These are phyloP conservation scores for Lypha dubia DNA, from an alignment of 2,888 invertebrate genomes.

Conservation along the genomic window DNA sequence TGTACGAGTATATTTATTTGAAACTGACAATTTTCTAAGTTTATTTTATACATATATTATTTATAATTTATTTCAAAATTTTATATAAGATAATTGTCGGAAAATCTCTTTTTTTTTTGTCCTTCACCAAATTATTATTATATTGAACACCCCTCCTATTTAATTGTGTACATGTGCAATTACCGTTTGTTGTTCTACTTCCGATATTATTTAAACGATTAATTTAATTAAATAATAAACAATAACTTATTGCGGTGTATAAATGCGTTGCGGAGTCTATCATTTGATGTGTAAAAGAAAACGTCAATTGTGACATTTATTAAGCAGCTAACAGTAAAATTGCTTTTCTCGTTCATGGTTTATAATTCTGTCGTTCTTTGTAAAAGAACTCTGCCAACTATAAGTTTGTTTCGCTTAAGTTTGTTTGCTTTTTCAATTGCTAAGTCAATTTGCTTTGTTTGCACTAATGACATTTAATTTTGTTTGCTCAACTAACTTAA, in stretches of 20 bases:
- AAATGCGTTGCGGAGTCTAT: background rate
- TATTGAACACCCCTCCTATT: background rate
- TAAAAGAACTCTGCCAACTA: background rate
- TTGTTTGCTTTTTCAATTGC: slow-evolving; percentile 4
- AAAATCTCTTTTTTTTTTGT: background rate
- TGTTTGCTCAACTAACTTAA: background rate
- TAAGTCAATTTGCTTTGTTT: slow-evolving; percentile 16
- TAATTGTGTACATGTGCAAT: background rate
- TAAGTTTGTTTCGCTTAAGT: background rate
- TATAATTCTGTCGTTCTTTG: background rate
- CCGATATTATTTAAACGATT: slow-evolving; percentile 23
- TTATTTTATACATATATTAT: too few species aligned
- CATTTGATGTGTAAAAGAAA: slow-evolving; percentile 45
- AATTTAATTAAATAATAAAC: slow-evolving; percentile 41
- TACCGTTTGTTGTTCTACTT: background rate
- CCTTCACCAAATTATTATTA: background rate
- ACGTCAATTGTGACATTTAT: slow-evolving; percentile 46
- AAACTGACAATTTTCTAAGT: slow-evolving; percentile 36
- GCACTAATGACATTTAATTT: slow-evolving; percentile 3
- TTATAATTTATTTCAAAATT: background rate
- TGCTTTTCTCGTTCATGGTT: background rate
- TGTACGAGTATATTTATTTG: slow-evolving; percentile 39
- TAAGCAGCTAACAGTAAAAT: slow-evolving; percentile 19
- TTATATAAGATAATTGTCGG: too few species aligned
- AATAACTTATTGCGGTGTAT: background rate